Base-by-base conservation (phyloP, 2,888 invertebrate genomes). In the Monochamus alternatus region DNA sequence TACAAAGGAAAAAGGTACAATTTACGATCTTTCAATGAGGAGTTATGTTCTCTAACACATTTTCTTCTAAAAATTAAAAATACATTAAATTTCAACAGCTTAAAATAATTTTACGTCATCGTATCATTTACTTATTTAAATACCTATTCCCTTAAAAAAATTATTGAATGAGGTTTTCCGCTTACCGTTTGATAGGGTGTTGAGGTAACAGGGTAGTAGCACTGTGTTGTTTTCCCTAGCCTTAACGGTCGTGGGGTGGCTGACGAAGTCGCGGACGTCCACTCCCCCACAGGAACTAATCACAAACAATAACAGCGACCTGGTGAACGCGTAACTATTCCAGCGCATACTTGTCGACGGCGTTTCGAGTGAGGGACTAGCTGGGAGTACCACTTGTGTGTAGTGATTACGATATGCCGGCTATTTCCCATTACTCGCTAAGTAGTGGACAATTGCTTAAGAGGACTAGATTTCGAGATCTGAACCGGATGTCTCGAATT, bases 201-300 rank as follows among this genome's bases (percentile, higher is more conserved):
- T 93, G 79, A 95, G 90, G 86, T 94, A 93, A 86, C 96, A 96
- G 0, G 96, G 96, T 76, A 96, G 88, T 32, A 95, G 86, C 0
- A 96, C 95, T 0, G 94, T 94, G 80, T 95, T 94, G 84, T 95
- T 95, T 87, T 95, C 94, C 79, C 92, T 93, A 3, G 93, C 93
- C 88, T 94, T 95, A 62, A 95, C 93, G 3, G 93, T 93, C 4
- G 94, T 94, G 0, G 95, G 94, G 0, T 93, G 90, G 89, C 94
- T 94, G 87, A 91, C 92, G 85, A 95, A 94, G 52, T 87, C 86
- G 43, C 73, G 75, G 14, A 75, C 72, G 69, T 76, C 66, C 22
- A 71, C 65, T 70, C 14, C 9, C n/a, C 31, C n/a, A 8, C 59
- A 68, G 58, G 75, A 78, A 78, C 77, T 75, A 69, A 75, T 69